phyloP scores from a whole-genome alignment of 2,888 invertebrate species.

The Conus canariensis region DNA sequence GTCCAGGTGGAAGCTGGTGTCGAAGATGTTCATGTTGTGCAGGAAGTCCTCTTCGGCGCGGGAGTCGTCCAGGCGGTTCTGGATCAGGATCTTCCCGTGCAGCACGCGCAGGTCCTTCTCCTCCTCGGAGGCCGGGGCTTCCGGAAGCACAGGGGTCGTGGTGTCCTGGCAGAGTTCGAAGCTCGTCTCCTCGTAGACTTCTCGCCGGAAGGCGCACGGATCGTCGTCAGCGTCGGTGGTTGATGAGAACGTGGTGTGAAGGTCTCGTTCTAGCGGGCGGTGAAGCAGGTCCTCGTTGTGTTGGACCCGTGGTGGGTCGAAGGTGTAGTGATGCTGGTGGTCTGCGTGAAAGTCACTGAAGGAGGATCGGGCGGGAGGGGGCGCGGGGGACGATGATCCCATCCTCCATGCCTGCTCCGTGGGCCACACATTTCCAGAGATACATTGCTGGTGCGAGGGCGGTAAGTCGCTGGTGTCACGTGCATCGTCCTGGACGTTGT shows the following conservation, averaged over 20 bases:
- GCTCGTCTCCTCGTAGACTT: conserved; percentile 39
- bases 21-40: conserved; percentile 72
- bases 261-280: neutral
- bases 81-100: conserved; percentile 72
- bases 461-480: neutral
- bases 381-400: neutral
- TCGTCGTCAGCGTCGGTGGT: conserved; percentile 10
- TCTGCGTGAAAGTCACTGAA: neutral
- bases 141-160: conserved; percentile 16
- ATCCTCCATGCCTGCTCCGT: neutral
- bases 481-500: neutral
- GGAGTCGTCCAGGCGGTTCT: conserved; percentile 66
- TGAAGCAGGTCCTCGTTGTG: neutral
- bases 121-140: conserved; percentile 34
- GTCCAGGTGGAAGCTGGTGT: conserved; percentile 67
- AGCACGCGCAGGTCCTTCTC: conserved; percentile 66
- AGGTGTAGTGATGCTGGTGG: neutral
- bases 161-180: conserved; percentile 14
- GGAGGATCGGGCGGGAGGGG: neutral
- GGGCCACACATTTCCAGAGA: neutral
- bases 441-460: neutral
- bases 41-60: conserved; percentile 62
- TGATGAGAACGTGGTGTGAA: neutral
- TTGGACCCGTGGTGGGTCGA: neutral
- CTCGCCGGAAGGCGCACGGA: conserved; percentile 14